Conservation (phyloP, 2,113 vertebrate species). For the Misgurnus anguillicaudatus region DNA sequence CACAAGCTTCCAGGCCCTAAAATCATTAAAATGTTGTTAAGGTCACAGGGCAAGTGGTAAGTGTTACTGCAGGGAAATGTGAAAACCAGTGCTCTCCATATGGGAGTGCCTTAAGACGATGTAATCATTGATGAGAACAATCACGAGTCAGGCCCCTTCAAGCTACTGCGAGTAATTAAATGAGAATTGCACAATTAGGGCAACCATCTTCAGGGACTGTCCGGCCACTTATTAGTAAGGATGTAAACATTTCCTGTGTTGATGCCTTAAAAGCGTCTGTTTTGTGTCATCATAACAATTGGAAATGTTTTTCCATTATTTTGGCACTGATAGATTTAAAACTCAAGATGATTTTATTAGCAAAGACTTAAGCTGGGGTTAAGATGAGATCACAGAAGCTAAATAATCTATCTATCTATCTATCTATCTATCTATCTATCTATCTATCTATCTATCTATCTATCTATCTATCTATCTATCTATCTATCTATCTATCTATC, state of each 20-base stretch:
- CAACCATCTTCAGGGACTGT: not conserved
- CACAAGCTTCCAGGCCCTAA: conserved; percentile 37
- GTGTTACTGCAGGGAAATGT: conserved; percentile 28
- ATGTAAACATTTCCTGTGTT: conserved; percentile 70
- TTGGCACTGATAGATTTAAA: conserved; percentile 74
- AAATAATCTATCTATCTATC: not conserved
- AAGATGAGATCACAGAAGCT: conserved; percentile 48
- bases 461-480: not conserved
- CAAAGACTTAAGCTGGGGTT: conserved; percentile 33
- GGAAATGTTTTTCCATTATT: conserved; percentile 68
- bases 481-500: not conserved
- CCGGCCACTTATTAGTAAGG: conserved; percentile 65
- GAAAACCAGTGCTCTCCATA: conserved; percentile 44
- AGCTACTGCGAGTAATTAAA: not conserved
- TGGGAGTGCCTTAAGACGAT: no score
- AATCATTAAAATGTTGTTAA: conserved; percentile 55
- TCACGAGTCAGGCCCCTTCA: not conserved
- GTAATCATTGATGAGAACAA: not conserved
- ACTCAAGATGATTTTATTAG: conserved; percentile 73
- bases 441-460: not conserved
- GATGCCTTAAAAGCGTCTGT: conserved; percentile 68
- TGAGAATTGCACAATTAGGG: not conserved
- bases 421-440: not conserved
- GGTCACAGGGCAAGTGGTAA: conserved; percentile 50
- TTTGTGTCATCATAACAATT: conserved; percentile 67